Percentiles rank a stretch among this genome's conserved stretches.
Evolutionary conservation across 2,888 invertebrate genomes (phyloP).

Genomic region (Drosophila ezoana): DNA sequence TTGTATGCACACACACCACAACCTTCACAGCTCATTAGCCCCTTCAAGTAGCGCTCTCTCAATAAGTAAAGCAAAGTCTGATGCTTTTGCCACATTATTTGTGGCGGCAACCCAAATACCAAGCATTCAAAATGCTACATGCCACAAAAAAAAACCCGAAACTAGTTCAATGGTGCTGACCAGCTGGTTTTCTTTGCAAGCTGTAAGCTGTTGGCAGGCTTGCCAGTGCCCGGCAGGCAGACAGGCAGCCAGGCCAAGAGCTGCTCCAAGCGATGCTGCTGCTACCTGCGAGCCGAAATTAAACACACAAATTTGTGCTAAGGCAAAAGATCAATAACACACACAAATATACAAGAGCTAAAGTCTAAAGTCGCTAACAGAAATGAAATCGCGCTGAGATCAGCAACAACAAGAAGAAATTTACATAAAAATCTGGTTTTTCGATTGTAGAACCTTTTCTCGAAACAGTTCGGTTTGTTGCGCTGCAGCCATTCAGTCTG

Average conservation of each 20-base stretch:
- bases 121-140: slow-evolving; percentile 53
- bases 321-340: slow-evolving; percentile 67
- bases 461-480: slow-evolving; percentile 15
- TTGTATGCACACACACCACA: slow-evolving; percentile 41
- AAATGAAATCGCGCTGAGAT: slow-evolving; percentile 65
- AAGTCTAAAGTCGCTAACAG: slow-evolving; percentile 30
- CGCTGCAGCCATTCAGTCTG: slow-evolving; percentile 37
- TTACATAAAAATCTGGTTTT: slow-evolving; percentile 76
- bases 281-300: slow-evolving; percentile 70
- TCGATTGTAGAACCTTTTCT: slow-evolving; percentile 47
- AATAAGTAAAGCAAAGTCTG: slow-evolving; percentile 25
- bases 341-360: slow-evolving; percentile 28
- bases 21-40: slow-evolving; percentile 72
- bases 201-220: slow-evolving; percentile 30
- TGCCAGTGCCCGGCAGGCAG: slow-evolving; percentile 25
- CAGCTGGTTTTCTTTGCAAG: slow-evolving; percentile 65
- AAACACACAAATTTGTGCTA: slow-evolving; percentile 65
- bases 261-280: slow-evolving; percentile 27
- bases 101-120: slow-evolving; percentile 73
- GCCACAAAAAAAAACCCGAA: slow-evolving; percentile 64
- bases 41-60: slow-evolving; percentile 38
- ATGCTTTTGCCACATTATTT: slow-evolving; percentile 44
- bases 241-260: slow-evolving; percentile 27
- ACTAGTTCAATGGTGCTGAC: slow-evolving; percentile 81
- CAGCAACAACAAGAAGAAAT: slow-evolving; percentile 46